A percentile compares a stretch with the other conserved stretches of the same genome.
Conservation (phyloP, 2,113 vertebrate genomes). For the Syngnathus typhle region DNA sequence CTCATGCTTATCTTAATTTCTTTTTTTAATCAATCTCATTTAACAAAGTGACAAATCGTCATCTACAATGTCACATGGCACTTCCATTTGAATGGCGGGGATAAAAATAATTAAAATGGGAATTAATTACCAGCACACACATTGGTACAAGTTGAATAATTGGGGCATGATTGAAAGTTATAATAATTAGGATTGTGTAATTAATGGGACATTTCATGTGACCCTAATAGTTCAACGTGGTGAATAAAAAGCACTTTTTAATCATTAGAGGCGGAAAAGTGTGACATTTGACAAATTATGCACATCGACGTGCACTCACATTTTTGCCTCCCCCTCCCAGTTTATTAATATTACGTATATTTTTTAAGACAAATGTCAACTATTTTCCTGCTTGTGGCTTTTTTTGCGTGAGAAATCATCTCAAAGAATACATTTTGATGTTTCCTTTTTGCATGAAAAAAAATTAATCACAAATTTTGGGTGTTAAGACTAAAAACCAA, state of each 20-base stretch:
- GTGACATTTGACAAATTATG: constrained; percentile 25
- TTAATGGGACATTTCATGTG: constrained; percentile 42
- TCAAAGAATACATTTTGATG: not conserved
- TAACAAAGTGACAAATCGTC: not conserved
- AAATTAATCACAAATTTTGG: too few relatives aligned
- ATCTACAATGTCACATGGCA: not conserved
- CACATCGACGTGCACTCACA: constrained; percentile 13
- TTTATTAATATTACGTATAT: not conserved
- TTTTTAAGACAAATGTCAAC: not conserved
- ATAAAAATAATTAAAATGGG: constrained; percentile 34
- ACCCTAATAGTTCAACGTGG: constrained; percentile 31
- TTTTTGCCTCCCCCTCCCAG: not conserved
- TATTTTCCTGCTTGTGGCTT: not conserved
- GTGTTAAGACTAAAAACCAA: constrained; percentile 8
- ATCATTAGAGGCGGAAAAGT: not conserved
- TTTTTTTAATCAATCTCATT: not conserved
- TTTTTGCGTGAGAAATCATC: not conserved
- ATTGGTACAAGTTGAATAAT: constrained; percentile 47
- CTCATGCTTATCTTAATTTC: not conserved
- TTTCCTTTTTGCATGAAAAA: not conserved
- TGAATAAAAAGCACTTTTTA: constrained; percentile 15
- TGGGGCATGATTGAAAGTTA: constrained; percentile 35
- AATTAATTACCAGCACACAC: constrained; percentile 47
- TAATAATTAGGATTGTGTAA: constrained; percentile 51
- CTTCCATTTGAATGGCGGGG: constrained; percentile 6